A percentile compares a stretch with the other conserved stretches of the same genome.
Conservation (phyloP, 2,888 invertebrate species). For the Caenorhabditis auriculariae region DNA sequence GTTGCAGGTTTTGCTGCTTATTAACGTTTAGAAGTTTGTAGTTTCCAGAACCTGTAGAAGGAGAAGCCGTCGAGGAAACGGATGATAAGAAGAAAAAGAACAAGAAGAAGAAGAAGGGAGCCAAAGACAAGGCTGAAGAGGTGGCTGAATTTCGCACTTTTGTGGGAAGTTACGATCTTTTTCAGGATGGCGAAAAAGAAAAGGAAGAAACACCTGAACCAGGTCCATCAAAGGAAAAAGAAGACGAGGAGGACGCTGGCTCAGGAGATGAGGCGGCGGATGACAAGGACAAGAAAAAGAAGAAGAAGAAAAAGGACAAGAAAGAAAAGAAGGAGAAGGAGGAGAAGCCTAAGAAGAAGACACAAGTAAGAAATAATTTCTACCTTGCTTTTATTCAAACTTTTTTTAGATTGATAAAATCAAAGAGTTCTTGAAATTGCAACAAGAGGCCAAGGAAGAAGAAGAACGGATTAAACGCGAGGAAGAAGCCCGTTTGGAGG, state of each 20-base stretch:
- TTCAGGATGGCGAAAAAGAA: conserved; percentile 1
- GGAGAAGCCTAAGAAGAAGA: conserved; percentile 30
- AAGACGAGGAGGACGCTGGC: conserved; percentile 23
- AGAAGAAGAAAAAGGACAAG: conserved; percentile 37
- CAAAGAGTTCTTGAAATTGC: conserved; percentile 65
- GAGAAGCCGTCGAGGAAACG: conserved; percentile 9
- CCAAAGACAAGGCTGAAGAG: conserved; percentile 1
- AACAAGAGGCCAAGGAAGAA: conserved; percentile 72
- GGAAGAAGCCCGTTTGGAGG: conserved; percentile 69
- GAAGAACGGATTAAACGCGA: conserved; percentile 71
- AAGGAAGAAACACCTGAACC: conserved; percentile 1
- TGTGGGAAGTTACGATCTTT: background rate
- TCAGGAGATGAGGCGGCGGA: conserved; percentile 14
- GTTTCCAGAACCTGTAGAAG: conserved; percentile 6
- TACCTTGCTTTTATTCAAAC: background rate
- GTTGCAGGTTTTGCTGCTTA: background rate
- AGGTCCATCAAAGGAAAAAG: conserved; percentile 16
- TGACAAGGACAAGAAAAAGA: conserved; percentile 46
- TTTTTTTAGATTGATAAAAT: conserved; percentile 48
- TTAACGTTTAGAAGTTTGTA: background rate
- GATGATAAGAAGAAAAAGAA: conserved; percentile 41
- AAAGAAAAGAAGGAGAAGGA: conserved; percentile 28
- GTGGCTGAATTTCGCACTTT: background rate
- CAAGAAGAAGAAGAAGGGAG: conserved; percentile 31
- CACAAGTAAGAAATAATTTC: conserved; percentile 7